A percentile compares a stretch with the other conserved stretches of the same genome.
phyloP scores from a whole-genome alignment of 2,797 vertebrate species.

The Enteromius trimaculatus region DNA sequence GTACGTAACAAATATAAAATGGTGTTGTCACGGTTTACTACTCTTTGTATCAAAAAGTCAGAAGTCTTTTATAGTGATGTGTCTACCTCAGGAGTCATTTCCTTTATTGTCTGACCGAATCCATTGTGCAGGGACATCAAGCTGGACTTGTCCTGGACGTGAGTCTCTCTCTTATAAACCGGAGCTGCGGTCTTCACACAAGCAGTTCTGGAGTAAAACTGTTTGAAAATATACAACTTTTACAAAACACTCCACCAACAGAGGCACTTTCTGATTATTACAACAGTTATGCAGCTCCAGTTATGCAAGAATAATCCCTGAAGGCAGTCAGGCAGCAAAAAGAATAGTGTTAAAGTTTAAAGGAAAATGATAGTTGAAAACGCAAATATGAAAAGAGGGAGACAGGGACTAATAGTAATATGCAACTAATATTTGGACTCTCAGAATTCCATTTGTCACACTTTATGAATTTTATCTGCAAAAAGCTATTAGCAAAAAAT shows the following conservation, averaged over 20 bases:
- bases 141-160: constrained; percentile 77
- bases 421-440: not conserved
- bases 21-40: not conserved
- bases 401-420: not conserved
- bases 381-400: not conserved
- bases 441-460: not conserved
- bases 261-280: not conserved
- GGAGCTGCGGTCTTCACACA: constrained; percentile 78
- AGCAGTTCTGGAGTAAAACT: constrained; percentile 86
- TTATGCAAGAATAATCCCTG: constrained; percentile 12
- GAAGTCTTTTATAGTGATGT: not conserved
- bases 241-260: constrained; percentile 12
- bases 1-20: not conserved
- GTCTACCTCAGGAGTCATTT: constrained; percentile 79
- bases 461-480: not conserved
- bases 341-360: constrained; percentile 29
- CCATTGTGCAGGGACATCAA: constrained; percentile 81
- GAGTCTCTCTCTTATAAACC: constrained; percentile 80
- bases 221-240: constrained; percentile 24
- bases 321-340: not conserved
- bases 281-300: not conserved
- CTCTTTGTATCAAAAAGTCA: not conserved
- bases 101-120: constrained; percentile 85
- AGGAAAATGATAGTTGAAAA: not conserved
- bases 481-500: not conserved